phyloP scores from a whole-genome alignment of 2,797 vertebrate genomes.

The Podarcis lilfordi region DNA sequence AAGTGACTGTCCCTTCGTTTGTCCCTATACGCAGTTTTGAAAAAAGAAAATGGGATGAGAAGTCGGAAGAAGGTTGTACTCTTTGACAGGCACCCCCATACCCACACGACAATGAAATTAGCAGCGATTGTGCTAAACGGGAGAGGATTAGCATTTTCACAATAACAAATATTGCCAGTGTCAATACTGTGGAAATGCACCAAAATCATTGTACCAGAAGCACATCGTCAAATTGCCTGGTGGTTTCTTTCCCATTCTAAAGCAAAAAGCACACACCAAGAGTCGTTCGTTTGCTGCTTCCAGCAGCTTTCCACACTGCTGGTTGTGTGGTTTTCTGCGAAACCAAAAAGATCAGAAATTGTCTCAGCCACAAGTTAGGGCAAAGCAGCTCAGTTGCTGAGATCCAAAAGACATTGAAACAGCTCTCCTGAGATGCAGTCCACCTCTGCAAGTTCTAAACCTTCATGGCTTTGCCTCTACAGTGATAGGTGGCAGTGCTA shows the following conservation, averaged over 20 bases:
- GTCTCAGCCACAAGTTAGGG: background rate
- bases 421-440: background rate
- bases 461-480: slow-evolving; percentile 21
- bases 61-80: background rate
- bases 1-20: no score
- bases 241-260: no score
- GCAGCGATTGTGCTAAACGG: background rate
- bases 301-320: background rate
- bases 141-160: background rate
- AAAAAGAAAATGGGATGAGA: background rate
- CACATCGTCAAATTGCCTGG: background rate
- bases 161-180: background rate
- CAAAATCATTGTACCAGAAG: background rate
- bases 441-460: slow-evolving; percentile 36
- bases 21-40: rapidly evolving
- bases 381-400: background rate
- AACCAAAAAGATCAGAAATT: background rate
- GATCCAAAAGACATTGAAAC: background rate
- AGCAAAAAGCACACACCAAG: no score
- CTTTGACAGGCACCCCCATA: background rate
- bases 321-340: background rate
- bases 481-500: background rate
- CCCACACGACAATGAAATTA: background rate
- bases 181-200: background rate
- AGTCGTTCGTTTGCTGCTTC: background rate